These are phyloP conservation scores for Clanis bilineata DNA, from an alignment of 2,888 invertebrate genomes.

Conservation along the genomic window DNA sequence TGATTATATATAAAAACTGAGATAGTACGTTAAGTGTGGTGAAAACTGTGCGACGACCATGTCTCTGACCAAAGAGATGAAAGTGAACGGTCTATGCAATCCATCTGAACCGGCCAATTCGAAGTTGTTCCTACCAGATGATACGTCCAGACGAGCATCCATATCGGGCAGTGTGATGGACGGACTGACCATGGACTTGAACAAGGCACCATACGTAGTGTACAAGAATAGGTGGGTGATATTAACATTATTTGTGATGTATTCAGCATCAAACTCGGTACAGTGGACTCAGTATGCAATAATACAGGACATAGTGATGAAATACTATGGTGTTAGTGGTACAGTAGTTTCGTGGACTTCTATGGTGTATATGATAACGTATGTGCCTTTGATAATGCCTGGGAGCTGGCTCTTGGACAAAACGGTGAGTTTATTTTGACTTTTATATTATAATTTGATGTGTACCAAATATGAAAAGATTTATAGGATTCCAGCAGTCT, in stretches of 20 bases:
- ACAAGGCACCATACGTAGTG: conserved; percentile 72
- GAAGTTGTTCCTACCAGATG: conserved; percentile 35
- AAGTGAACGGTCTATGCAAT: conserved; percentile 28
- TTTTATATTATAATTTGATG: too few species aligned
- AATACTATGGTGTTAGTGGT: conserved; percentile 87
- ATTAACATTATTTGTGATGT: conserved; percentile 90
- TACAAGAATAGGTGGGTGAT: conserved; percentile 90
- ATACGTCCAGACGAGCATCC: conserved; percentile 35
- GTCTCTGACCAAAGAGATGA: conserved; percentile 25
- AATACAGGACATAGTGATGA: conserved; percentile 89
- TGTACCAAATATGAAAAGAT: too few species aligned
- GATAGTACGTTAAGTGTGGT: background rate
- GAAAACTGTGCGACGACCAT: conserved; percentile 18
- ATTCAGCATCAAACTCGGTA: conserved; percentile 94
- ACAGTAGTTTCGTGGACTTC: conserved; percentile 96
- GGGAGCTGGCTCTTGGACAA: conserved; percentile 97
- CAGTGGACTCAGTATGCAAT: conserved; percentile 99
- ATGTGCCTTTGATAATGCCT: conserved; percentile 98
- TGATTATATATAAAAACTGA: background rate
- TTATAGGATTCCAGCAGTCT: too few species aligned
- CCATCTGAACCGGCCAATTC: conserved; percentile 36
- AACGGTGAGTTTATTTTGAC: conserved; percentile 85
- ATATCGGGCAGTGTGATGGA: conserved; percentile 59
- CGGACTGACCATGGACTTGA: conserved; percentile 34
- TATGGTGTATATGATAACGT: conserved; percentile 98